Percentiles rank a stretch among this genome's conserved stretches.
Evolutionary conservation across 2,113 vertebrate species (phyloP).

Genomic region (Labrus mixtus): DNA sequence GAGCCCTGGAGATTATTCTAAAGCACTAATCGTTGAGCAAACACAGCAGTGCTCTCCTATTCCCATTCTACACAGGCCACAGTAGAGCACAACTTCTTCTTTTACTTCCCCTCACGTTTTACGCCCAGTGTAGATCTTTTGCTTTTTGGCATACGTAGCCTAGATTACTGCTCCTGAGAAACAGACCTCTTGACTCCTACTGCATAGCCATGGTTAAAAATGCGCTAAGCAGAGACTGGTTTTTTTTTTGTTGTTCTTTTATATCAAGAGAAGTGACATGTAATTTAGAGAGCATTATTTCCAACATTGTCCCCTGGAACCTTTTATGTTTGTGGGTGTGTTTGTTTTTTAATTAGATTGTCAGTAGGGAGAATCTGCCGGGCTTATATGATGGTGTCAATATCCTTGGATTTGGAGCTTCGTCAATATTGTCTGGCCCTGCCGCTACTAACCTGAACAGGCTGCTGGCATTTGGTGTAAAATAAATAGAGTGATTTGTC

Average conservation of each 20-base stretch:
- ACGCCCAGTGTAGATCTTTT: conserved; percentile 72
- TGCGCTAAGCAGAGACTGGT: conserved; percentile 55
- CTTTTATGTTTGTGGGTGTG: conserved; percentile 83
- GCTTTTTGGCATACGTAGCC: conserved; percentile 74
- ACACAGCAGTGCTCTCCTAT: conserved; percentile 97
- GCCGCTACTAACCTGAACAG: conserved; percentile 82
- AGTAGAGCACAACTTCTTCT: conserved; percentile 89
- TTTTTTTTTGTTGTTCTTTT: conserved; percentile 72
- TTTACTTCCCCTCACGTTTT: conserved; percentile 73
- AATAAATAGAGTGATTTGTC: conserved; percentile 88
- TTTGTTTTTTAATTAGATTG: conserved; percentile 87
- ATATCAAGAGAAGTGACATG: conserved; percentile 78
- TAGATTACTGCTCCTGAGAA: conserved; percentile 78
- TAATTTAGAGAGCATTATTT: conserved; percentile 85
- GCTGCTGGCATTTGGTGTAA: conserved; percentile 86
- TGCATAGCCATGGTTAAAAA: conserved; percentile 60
- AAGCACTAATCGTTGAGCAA: conserved; percentile 99
- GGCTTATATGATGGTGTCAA: conserved; percentile 83
- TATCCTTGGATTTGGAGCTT: conserved; percentile 84
- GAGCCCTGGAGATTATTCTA: conserved; percentile 99
- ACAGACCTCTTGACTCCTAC: conserved; percentile 64
- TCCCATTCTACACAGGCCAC: conserved; percentile 93
- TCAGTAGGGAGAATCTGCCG: conserved; percentile 76
- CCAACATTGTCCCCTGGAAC: conserved; percentile 80
- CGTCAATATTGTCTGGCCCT: conserved; percentile 84